phyloP scores from a whole-genome alignment of 2,113 vertebrate species.

The Ploceus nigricollis region DNA sequence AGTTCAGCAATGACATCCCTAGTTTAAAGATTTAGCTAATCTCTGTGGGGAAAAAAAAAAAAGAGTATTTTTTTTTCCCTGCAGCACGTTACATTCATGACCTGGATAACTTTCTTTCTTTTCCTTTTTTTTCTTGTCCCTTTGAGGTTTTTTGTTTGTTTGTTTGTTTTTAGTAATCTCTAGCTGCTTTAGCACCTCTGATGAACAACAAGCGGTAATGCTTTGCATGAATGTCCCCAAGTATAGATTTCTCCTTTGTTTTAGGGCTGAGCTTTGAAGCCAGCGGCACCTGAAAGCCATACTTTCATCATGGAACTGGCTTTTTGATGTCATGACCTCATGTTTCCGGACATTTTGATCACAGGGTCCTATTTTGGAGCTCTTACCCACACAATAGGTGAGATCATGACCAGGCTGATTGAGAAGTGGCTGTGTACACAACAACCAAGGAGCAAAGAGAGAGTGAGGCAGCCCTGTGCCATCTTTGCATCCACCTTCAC shows the following conservation, averaged over 20 bases:
- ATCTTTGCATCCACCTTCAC: not conserved
- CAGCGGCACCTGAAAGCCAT: not conserved
- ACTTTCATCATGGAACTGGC: not conserved
- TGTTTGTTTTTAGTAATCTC: not conserved
- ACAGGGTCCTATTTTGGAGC: not conserved
- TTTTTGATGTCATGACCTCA: not conserved
- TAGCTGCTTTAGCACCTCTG: not conserved
- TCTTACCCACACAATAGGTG: not conserved
- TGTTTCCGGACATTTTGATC: not conserved
- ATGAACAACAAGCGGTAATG: not conserved
- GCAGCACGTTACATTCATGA: not conserved
- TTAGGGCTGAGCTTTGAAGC: not conserved
- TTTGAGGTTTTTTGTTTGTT: not conserved
- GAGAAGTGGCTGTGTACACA: not conserved
- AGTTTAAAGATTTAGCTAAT: not conserved
- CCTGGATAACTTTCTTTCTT: not conserved
- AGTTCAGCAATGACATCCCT: not conserved
- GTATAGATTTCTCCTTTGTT: slow-evolving; percentile 18
- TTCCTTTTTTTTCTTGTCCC: not conserved
- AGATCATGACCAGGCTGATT: not conserved
- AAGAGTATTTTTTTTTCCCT: not conserved
- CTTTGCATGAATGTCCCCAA: not conserved
- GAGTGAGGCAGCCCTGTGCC: not conserved
- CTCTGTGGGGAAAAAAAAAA: not conserved
- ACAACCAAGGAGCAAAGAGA: not conserved